These are phyloP conservation scores for Nesidiocoris tenuis DNA, from an alignment of 2,888 invertebrate species.

Conservation along the genomic window DNA sequence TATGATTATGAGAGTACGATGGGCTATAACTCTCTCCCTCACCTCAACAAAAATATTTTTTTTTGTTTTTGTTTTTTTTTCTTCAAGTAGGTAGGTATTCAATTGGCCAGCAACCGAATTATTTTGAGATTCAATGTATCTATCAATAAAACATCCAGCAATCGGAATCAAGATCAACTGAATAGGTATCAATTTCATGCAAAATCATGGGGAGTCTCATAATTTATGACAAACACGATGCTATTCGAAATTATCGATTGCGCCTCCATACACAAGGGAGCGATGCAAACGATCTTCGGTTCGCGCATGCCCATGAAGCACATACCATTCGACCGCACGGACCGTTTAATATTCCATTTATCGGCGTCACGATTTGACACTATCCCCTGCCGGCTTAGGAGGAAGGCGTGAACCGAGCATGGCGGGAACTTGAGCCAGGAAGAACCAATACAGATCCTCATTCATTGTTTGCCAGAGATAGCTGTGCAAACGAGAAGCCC, in stretches of 20 bases:
- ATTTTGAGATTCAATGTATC: no score
- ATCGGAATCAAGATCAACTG: no score
- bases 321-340: slow-evolving; percentile 5
- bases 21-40: no score
- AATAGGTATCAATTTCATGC: no score
- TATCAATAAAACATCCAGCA: no score
- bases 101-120: no score
- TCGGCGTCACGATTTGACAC: slow-evolving; percentile 37
- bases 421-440: neutral
- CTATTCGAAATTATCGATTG: neutral
- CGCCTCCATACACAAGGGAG: neutral
- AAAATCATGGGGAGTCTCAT: slow-evolving; percentile 14
- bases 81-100: no score
- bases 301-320: neutral
- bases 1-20: no score
- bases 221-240: neutral
- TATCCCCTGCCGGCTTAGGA: neutral
- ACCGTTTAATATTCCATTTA: slow-evolving; percentile 35
- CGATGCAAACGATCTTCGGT: neutral
- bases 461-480: slow-evolving; percentile 26
- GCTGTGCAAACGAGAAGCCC: slow-evolving; percentile 29
- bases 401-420: slow-evolving; percentile 23
- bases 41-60: no score
- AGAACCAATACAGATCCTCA: slow-evolving; percentile 32
- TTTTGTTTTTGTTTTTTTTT: no score